Base-by-base conservation (phyloP, 2,888 invertebrate genomes). In the Amblyteles armatorius region DNA sequence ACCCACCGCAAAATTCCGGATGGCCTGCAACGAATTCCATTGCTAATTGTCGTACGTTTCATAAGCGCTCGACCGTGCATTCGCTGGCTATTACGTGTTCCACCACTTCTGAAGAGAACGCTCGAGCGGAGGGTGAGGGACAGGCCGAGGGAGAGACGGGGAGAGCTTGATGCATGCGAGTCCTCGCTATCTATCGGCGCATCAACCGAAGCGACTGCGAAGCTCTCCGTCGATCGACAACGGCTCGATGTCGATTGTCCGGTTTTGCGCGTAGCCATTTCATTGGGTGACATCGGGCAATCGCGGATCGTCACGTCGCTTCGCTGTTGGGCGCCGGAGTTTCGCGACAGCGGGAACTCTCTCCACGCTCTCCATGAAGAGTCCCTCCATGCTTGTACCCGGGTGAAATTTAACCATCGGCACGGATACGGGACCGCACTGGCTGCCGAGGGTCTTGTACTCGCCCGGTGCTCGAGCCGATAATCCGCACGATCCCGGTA, bases 21-120 rank as follows among this genome's bases (percentile, higher is more conserved):
- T 85, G 83, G 81, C 71, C 86, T 73, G 57, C 82, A 84, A 85
- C 86, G 67, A 88, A 87, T 88, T 86, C 87, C 82, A 73, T 72
- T 74, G 84, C 73, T 83, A 88, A 88, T 87, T 87, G 87, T 86
- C 83, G 83, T 84, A 60, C 73, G 86, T 85, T 87, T 87, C 83
- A 72, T 84, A 84, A 83, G 73, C 84, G 79, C 77, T 79, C 84
- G 6, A 73, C 60, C 60, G 73, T 48, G 36, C 40, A 73, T 73
- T 26, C 50, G 36, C 73, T 73, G n/a, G 16, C 60, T 63, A 63
- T 63, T 33, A 63, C 60, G 60, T 63, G 60, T 40, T 40, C 67
- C 26, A 40, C 36, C 67, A 36, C n/a, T 19, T 67, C 19, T 36
- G 36, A 3, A 11, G 40, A 40, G 11, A 67, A 33, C 60, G 33